A percentile compares a stretch with the other conserved stretches of the same genome.
Evolutionary conservation across 2,797 vertebrate species (phyloP).

Genomic region (Alauda arvensis): DNA sequence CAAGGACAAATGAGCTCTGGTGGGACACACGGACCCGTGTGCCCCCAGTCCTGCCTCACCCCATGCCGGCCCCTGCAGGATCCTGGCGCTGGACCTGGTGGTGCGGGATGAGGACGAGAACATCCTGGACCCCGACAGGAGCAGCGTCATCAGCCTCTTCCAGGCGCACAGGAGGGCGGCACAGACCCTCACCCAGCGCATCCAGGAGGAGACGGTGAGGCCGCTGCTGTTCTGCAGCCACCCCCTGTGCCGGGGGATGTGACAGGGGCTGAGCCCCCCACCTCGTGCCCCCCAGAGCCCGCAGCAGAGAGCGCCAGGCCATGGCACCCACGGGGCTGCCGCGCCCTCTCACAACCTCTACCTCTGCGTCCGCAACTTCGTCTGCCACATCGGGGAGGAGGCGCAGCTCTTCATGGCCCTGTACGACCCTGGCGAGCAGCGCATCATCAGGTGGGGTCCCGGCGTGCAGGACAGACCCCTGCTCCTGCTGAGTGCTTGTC

Average conservation of each 20-base stretch:
- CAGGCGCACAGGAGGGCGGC: conserved; percentile 31
- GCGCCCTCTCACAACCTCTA: conserved; percentile 45
- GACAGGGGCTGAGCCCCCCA: background rate
- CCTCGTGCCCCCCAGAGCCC: background rate
- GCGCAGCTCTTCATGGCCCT: conserved; percentile 59
- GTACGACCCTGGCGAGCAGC: conserved; percentile 50
- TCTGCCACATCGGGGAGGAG: conserved; percentile 64
- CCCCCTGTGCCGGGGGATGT: background rate
- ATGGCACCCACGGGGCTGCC: background rate
- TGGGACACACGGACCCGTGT: accelerated
- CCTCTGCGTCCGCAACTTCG: conserved; percentile 56
- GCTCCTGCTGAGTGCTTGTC: accelerated
- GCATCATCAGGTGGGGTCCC: conserved; percentile 43
- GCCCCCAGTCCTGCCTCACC: background rate
- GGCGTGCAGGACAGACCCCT: accelerated
- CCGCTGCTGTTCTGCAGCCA: accelerated
- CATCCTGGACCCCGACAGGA: conserved; percentile 57
- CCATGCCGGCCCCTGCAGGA: background rate
- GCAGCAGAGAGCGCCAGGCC: background rate
- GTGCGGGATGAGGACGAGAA: conserved; percentile 55
- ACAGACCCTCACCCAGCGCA: background rate
- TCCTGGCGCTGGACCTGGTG: conserved; percentile 47
- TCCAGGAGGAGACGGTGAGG: conserved; percentile 55
- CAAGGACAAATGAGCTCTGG: accelerated
- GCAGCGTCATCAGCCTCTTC: conserved; percentile 62